Base-by-base conservation (phyloP, 2,888 invertebrate genomes). In the Acronicta leporina region DNA sequence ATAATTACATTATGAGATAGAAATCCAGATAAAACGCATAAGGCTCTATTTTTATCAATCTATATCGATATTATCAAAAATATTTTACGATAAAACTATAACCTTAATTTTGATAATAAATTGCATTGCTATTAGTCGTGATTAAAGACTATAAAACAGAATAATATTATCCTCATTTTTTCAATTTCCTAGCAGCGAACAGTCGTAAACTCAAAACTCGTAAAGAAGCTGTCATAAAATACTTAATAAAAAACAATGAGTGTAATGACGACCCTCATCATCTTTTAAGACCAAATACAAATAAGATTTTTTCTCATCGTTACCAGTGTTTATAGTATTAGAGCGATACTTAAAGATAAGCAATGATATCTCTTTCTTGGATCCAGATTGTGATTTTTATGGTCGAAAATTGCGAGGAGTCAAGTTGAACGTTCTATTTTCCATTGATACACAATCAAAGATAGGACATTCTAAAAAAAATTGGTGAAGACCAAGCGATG, bases 211-310 rank as follows among this genome's bases (percentile, higher is more conserved):
- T 70, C 30, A 52, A 40, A 74, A 65, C 57, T 77, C 78, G 75
- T 78, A 79, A 78, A 78, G 57, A 43, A 70, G 50, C 51, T 52
- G 45, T 49, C 75, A 68, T 78, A 78, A 79, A 78, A 79, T 78
- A 77, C 73, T 77, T 75, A 73, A 79, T 78, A 79, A 79, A 77
- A 78, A 75, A 77, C 70, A 77, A 78, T 79, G 70, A 65, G 52
- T 62, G 53, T 75, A 79, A 79, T 73, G 78, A 70, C 53, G 56
- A 55, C 47, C 56, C 60, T 56, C 75, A 75, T 79, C 63, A 70
- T 72, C 57, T 74, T 73, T 79, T 63, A 74, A 63, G 66, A 47
- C 49, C 46, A 68, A 68, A 65, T 48, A 72, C 58, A 63, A 67
- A 62, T 58, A 64, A 63, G 60, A 56, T 75, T 60, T 62, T 61